Evolutionary conservation across 2,797 vertebrate species (phyloP).

Genomic region (Myotis daubentonii): DNA sequence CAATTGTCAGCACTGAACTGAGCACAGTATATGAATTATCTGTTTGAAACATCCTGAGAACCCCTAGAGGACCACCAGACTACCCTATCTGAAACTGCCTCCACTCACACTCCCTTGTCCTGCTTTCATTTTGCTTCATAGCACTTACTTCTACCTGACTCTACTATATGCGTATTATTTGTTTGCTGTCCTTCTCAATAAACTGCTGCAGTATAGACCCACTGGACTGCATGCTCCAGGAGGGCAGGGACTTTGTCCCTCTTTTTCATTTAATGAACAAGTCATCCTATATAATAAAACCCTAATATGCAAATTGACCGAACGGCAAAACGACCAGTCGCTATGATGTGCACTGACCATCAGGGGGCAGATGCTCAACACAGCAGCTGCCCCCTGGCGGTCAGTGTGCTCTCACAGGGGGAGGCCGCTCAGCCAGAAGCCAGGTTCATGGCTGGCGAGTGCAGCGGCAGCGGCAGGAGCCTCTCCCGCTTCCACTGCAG

Average conservation of each 20-base stretch:
- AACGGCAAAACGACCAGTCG: too few species aligned
- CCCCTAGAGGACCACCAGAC: background rate
- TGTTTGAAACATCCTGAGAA: conserved; percentile 30
- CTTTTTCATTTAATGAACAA: conserved; percentile 16
- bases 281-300: background rate
- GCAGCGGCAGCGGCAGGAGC: too few species aligned
- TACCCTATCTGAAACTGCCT: background rate
- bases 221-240: background rate
- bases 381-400: too few species aligned
- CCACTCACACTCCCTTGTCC: background rate
- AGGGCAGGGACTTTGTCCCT: background rate
- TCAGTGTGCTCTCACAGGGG: too few species aligned
- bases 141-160: conserved; percentile 12
- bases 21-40: background rate
- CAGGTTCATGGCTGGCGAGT: too few species aligned
- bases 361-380: too few species aligned
- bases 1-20: background rate
- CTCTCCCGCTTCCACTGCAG: too few species aligned
- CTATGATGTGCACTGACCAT: too few species aligned
- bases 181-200: conserved; percentile 31
- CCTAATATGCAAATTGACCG: too few species aligned
- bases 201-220: background rate
- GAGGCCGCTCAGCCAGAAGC: too few species aligned
- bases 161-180: background rate
- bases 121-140: conserved; percentile 25